phyloP scores from a whole-genome alignment of 2,113 vertebrate genomes.

The Pelodiscus sinensis region DNA sequence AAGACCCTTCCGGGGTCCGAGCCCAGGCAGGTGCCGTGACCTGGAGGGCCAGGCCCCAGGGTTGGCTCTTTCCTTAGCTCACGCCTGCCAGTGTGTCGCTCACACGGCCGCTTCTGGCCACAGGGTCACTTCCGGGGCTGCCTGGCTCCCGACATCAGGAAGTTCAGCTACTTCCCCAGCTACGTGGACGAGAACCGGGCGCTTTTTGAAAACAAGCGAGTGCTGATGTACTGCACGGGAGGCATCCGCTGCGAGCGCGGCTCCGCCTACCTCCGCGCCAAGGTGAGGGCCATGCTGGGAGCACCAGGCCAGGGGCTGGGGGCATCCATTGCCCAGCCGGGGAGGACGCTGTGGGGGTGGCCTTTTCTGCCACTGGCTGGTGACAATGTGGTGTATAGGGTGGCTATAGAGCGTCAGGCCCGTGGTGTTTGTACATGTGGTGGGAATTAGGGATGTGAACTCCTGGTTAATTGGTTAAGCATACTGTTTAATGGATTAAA shows the following conservation, averaged over 20 bases:
- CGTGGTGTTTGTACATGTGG: neutral
- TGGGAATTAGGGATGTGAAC: neutral
- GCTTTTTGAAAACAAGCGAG: slow-evolving; percentile 90
- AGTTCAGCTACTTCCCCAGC: slow-evolving; percentile 98
- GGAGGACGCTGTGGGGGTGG: neutral
- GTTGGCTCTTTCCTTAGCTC: neutral
- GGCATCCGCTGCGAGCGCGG: slow-evolving; percentile 96
- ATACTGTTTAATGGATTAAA: neutral
- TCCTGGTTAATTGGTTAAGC: too few relatives aligned
- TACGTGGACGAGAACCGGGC: slow-evolving; percentile 93
- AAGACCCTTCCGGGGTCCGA: neutral
- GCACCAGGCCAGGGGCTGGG: rapidly evolving
- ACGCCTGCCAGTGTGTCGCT: neutral
- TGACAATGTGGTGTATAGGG: neutral
- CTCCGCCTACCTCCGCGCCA: slow-evolving; percentile 94
- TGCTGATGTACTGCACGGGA: slow-evolving; percentile 98
- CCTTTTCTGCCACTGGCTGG: neutral
- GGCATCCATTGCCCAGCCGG: neutral
- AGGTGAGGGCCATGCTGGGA: slow-evolving; percentile 76
- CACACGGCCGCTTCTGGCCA: neutral
- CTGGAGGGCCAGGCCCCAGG: neutral
- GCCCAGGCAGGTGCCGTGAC: neutral
- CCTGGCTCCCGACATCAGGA: slow-evolving; percentile 95
- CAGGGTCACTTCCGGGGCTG: slow-evolving; percentile 92
- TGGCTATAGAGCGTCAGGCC: neutral